Base-by-base conservation (phyloP, 2,888 invertebrate species). In the Xylophagus ater region DNA sequence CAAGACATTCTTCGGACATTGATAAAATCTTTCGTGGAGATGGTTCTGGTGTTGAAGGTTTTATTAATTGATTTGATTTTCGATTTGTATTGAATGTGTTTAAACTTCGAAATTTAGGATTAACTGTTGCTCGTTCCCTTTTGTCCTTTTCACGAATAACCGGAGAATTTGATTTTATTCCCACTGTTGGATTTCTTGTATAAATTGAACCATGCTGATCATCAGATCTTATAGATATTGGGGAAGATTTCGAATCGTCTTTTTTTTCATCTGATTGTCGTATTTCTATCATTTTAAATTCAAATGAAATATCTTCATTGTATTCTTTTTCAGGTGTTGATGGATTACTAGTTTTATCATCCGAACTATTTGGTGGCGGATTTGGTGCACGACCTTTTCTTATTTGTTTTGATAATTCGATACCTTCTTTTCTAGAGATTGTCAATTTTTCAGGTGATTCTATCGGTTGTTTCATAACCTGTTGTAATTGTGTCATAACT, bases 361-460 rank as follows among this genome's bases (percentile, higher is more conserved):
- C 34, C 10, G 20, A 23, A 24, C 34, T 12, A 4, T 35, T 14
- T 8, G 48, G 43, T 30, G 81, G 85, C 13, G 86, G 84, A 52
- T 78, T 78, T 0, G 86, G 85, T 1, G 85, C 85, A 61, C 81
- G 75, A 34, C 84, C 70, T 60, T 86, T 86, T 52, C 74, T 74
- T 12, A 74, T 60, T 49, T 69, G 69, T 42, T 66, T 68, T 7
- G 70, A 41, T 24, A 47, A 47, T 7, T 52, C 51, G n/a, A 39
- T 41, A 13, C 42, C 12, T 50, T 52, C 45, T 31, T 38, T 45
- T 13, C 49, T 66, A 66, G 52, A 67, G 66, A 45, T 66, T 54
- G 50, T 68, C 47, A 64, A 65, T 18, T 62, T 65, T 66, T 54
- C 67, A 61, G 44, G 66, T 64, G 47, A 49, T 42, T 38, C 52